Conservation (phyloP, 2,113 vertebrate genomes). For the Istiophorus platypterus region DNA sequence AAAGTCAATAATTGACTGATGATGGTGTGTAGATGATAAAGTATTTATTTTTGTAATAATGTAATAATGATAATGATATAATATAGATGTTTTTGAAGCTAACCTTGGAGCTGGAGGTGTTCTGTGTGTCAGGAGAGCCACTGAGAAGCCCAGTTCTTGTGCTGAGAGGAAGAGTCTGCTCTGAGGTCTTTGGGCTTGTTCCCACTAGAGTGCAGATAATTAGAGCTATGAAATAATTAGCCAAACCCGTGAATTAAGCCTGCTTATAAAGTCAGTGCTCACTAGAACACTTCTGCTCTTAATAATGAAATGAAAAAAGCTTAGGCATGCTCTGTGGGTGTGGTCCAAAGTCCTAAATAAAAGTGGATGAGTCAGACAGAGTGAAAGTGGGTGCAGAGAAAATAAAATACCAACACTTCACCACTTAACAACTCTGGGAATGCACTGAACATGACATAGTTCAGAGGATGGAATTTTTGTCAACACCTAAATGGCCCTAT, state of each 20-base stretch:
- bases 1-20: not conserved
- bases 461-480: constrained; percentile 11
- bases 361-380: constrained; percentile 11
- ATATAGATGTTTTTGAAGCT: constrained; percentile 18
- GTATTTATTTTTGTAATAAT: not conserved
- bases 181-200: constrained; percentile 87
- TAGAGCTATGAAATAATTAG: constrained; percentile 5
- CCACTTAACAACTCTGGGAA: constrained; percentile 14
- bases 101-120: constrained; percentile 73
- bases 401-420: constrained; percentile 26
- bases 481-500: not conserved
- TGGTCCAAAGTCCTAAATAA: constrained; percentile 13
- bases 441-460: constrained; percentile 10
- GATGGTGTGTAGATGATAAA: not conserved
- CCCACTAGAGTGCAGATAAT: constrained; percentile 83
- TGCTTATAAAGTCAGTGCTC: not conserved
- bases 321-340: not conserved
- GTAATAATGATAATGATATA: not conserved
- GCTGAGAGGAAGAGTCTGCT: constrained; percentile 84
- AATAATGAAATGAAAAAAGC: constrained; percentile 1
- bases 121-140: constrained; percentile 74
- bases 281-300: not conserved
- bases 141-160: constrained; percentile 70
- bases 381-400: not conserved
- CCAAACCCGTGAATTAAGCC: not conserved